Percentiles rank a stretch among this genome's conserved stretches.
phyloP scores from a whole-genome alignment of 2,888 invertebrate genomes.

The Oxystoma pomonae region DNA sequence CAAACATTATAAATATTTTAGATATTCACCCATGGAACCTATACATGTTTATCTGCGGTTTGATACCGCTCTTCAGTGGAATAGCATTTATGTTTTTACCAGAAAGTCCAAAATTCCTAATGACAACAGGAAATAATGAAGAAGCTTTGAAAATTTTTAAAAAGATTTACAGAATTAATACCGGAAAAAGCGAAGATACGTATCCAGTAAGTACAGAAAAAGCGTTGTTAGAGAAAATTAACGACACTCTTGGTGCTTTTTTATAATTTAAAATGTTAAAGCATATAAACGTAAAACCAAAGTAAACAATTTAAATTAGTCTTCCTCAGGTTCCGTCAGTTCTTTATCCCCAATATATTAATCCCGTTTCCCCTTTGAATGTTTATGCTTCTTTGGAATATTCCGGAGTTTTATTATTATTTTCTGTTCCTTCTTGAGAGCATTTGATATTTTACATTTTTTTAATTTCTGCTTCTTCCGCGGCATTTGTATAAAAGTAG shows the following conservation, averaged over 20 bases:
- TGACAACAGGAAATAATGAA: constrained; percentile 62
- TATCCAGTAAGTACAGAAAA: constrained; percentile 59
- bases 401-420: too few species aligned
- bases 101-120: constrained; percentile 76
- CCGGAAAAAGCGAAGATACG: constrained; percentile 55
- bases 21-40: constrained; percentile 61
- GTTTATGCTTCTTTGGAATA: not conserved
- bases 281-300: too few species aligned
- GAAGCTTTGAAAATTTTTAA: constrained; percentile 62
- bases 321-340: not conserved
- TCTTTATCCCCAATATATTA: not conserved
- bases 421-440: too few species aligned
- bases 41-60: constrained; percentile 55
- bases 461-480: too few species aligned
- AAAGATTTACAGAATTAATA: constrained; percentile 63
- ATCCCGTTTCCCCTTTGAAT: not conserved
- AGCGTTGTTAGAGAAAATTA: too few species aligned
- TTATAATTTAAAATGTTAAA: too few species aligned
- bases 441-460: too few species aligned
- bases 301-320: too few species aligned
- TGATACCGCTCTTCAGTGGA: constrained; percentile 66
- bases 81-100: constrained; percentile 59
- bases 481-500: too few species aligned
- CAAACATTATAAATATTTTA: constrained; percentile 35
- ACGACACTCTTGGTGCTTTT: too few species aligned